Base-by-base conservation (phyloP, 2,797 vertebrate species). In the Phalanger gymnotis region DNA sequence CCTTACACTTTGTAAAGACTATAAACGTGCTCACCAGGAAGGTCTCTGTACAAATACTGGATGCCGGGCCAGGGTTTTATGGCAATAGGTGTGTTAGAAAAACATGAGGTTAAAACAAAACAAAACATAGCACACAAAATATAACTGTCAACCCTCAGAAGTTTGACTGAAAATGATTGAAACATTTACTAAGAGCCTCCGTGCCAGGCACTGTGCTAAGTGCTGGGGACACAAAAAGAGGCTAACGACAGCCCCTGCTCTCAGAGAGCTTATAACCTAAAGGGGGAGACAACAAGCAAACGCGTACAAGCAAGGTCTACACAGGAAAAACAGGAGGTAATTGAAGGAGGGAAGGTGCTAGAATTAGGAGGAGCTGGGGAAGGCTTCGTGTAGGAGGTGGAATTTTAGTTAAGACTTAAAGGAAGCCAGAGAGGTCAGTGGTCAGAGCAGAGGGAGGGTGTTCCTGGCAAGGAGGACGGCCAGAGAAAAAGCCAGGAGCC, bases 11-110 rank as follows among this genome's bases (percentile, higher is more conserved):
- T n/a, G 53, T 34, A 34, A 66, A 66, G 31, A 92, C 58, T 22
- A n/a, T 92, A 95, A 51, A 95, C 4, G 27, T 12, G 30, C 40
- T 55, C 61, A 93, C 66, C 31, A 58, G 51, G 34, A 94, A 94
- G 61, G n/a, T 73, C n/a, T 73, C 61, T 4, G 34, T 40, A 40
- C n/a, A 40, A 25, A 73, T 7, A 25, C 66, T 40, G n/a, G n/a
- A 34, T 2, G 7, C 16, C 4, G 1, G 31, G 31, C 31, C 30
- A 61, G 6, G 66, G 7, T 10, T 22, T 25, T 22, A 9, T 10
- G 66, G 66, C 12, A 16, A 66, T 28, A 0, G 11, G 57, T 34
- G 11, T 34, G 11, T 61, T n/a, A 66, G 34, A n/a, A 66, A 66
- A n/a, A 34, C 11, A 13, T 2, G 53, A 14, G 30, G 14, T 47